These are phyloP conservation scores for Helicoverpa armigera DNA, from an alignment of 1,140 invertebrate species.

Conservation along the genomic window DNA sequence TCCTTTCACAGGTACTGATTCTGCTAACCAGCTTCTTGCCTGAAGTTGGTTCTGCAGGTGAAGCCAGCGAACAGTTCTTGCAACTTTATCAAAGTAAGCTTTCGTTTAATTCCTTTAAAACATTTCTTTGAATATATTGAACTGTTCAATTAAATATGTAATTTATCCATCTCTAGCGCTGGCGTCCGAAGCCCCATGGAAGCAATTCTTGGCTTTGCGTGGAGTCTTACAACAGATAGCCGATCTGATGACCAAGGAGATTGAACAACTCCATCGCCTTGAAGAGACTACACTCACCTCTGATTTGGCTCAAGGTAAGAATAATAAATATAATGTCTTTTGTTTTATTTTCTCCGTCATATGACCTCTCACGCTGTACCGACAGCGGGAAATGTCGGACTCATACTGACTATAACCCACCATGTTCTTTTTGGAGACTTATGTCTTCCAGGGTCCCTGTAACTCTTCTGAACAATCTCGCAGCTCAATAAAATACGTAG, in stretches of 20 bases:
- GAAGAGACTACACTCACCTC: conserved; percentile 97
- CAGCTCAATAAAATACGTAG: too few species aligned
- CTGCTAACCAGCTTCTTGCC: conserved; percentile 95
- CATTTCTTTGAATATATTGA: background rate
- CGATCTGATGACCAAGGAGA: conserved; percentile 95
- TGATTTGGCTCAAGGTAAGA: conserved; percentile 94
- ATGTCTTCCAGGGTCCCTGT: too few species aligned
- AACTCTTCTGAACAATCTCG: too few species aligned
- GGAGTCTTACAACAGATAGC: conserved; percentile 95
- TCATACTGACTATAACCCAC: too few species aligned
- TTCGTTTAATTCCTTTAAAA: background rate
- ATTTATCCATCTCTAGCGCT: conserved; percentile 83
- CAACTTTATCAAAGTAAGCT: conserved; percentile 92
- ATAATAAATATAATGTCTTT: background rate
- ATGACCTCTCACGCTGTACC: too few species aligned
- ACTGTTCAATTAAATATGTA: background rate
- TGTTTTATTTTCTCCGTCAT: too few species aligned
- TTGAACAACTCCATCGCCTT: conserved; percentile 93
- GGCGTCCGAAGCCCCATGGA: conserved; percentile 95
- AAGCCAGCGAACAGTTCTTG: conserved; percentile 97
- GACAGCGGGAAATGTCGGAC: too few species aligned
- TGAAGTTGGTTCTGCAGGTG: conserved; percentile 94
- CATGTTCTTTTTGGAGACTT: too few species aligned
- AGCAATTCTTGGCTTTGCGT: conserved; percentile 95
- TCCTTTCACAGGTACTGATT: conserved; percentile 89